Percentiles rank a stretch among this genome's conserved stretches.
phyloP scores from a whole-genome alignment of 1,140 invertebrate species.

The Belonocnema kinseyi region DNA sequence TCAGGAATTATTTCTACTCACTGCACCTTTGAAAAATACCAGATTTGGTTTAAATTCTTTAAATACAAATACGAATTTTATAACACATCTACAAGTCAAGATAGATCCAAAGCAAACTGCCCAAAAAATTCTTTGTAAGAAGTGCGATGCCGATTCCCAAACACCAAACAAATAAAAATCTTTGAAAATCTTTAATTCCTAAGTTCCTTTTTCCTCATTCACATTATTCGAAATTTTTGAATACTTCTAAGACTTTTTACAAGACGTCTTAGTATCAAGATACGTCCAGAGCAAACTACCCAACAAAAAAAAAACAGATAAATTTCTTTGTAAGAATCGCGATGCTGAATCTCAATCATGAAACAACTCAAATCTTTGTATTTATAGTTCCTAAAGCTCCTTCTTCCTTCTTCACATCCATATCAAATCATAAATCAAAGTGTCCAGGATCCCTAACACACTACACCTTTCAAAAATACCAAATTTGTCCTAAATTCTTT shows the following conservation, averaged over 20 bases:
- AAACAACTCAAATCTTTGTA: background rate
- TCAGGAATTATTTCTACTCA: background rate
- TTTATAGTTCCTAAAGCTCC: no score
- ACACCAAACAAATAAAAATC: background rate
- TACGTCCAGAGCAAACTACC: background rate
- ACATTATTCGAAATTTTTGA: background rate
- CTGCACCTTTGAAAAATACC: background rate
- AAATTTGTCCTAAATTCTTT: no score
- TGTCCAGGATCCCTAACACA: background rate
- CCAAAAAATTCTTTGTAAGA: background rate
- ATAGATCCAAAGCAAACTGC: background rate
- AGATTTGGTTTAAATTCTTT: no score
- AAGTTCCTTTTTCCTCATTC: slow-evolving; percentile 20
- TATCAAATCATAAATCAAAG: background rate
- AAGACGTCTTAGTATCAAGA: background rate
- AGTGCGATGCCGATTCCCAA: background rate
- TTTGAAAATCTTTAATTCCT: background rate
- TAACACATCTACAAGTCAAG: background rate
- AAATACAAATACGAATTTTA: background rate
- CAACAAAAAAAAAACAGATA: background rate
- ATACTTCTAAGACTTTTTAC: background rate
- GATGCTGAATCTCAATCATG: slow-evolving; percentile 12
- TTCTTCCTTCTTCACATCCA: slow-evolving; percentile 34
- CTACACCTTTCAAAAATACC: background rate
- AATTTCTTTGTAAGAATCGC: background rate